A percentile compares a stretch with the other conserved stretches of the same genome.
These are phyloP conservation scores for Stictocephala bisonia DNA, from an alignment of 2,888 invertebrate genomes.

Conservation along the genomic window DNA sequence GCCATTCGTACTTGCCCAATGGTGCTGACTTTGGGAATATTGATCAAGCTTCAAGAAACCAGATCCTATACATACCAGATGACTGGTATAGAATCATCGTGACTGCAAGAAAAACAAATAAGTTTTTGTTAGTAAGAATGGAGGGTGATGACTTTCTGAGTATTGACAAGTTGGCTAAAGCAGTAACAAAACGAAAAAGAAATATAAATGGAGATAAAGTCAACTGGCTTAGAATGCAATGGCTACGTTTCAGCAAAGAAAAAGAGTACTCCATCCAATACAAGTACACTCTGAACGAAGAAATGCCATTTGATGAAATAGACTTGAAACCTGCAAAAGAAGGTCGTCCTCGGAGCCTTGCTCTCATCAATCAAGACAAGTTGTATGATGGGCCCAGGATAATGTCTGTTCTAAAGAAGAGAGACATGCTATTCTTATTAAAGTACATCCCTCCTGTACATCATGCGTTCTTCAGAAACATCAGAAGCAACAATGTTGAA, in stretches of 20 bases:
- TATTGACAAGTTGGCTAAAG: conserved; percentile 12
- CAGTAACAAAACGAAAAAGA: conserved; percentile 33
- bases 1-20: conserved; percentile 40
- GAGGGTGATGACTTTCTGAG: conserved; percentile 28
- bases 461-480: conserved; percentile 32
- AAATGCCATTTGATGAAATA: conserved; percentile 19
- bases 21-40: conserved; percentile 41
- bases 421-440: conserved; percentile 40
- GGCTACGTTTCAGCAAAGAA: conserved; percentile 40
- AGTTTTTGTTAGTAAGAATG: conserved; percentile 37
- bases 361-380: background rate
- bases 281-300: conserved; percentile 39
- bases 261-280: conserved; percentile 28
- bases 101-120: conserved; percentile 38
- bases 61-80: conserved; percentile 19
- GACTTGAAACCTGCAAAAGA: conserved; percentile 28
- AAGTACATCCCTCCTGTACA: conserved; percentile 43
- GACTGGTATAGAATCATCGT: conserved; percentile 40
- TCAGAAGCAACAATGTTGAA: conserved; percentile 8
- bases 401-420: conserved; percentile 34
- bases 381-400: conserved; percentile 10
- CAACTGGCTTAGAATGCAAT: conserved; percentile 44
- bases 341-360: conserved; percentile 33
- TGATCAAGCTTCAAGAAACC: conserved; percentile 26
- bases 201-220: conserved; percentile 24